Evolutionary conservation across 2,888 invertebrate species (phyloP).

Genomic region (Rambutsinella grinnellia): DNA sequence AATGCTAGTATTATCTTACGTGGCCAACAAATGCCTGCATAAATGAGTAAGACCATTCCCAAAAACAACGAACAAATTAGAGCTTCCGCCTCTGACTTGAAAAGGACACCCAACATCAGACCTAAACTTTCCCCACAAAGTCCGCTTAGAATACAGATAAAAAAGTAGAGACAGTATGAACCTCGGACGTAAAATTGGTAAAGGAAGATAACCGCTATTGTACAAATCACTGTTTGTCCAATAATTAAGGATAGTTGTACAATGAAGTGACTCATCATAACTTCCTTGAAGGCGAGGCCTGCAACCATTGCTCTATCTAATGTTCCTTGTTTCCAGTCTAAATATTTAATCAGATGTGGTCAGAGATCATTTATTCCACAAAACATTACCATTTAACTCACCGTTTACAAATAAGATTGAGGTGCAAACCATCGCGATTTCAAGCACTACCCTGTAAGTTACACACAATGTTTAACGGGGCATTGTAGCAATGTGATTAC

Average conservation of each 20-base stretch:
- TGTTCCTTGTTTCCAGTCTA: slow-evolving; percentile 43
- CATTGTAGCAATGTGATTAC: background rate
- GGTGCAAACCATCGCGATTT: slow-evolving; percentile 39
- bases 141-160: slow-evolving; percentile 7
- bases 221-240: slow-evolving; percentile 23
- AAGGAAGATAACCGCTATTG: slow-evolving; percentile 2
- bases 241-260: slow-evolving; percentile 32
- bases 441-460: slow-evolving; percentile 26
- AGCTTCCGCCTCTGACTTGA: slow-evolving; percentile 19
- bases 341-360: slow-evolving; percentile 1
- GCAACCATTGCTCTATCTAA: slow-evolving; percentile 37
- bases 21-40: slow-evolving; percentile 30
- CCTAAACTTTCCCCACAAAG: slow-evolving; percentile 24
- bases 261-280: slow-evolving; percentile 26
- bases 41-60: slow-evolving; percentile 14
- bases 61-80: slow-evolving; percentile 29
- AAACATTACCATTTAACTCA: slow-evolving; percentile 6
- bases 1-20: no score
- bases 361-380: background rate
- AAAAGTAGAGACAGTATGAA: slow-evolving; percentile 15
- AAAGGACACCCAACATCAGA: slow-evolving; percentile 24
- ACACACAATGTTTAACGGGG: background rate
- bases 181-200: slow-evolving; percentile 23
- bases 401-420: slow-evolving; percentile 33
- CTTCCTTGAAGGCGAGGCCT: slow-evolving; percentile 32